phyloP scores from a whole-genome alignment of 2,888 invertebrate genomes.

The Plebejus anna region DNA sequence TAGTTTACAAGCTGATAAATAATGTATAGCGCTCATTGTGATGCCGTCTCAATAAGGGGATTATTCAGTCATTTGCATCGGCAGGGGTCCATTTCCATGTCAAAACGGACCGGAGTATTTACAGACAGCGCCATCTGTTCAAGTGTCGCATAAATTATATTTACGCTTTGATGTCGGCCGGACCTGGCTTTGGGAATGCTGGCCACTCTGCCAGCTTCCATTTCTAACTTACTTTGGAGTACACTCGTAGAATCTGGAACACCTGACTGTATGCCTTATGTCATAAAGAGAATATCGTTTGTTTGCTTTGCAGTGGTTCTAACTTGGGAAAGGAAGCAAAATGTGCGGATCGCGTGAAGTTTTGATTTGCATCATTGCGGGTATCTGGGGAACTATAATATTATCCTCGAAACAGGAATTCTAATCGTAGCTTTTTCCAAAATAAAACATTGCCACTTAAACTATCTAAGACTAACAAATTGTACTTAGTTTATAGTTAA shows the following conservation, averaged over 20 bases:
- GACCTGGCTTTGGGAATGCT: conserved; percentile 2
- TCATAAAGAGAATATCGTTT: neutral
- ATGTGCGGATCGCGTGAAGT: neutral
- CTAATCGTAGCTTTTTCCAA: too few species aligned
- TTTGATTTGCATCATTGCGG: too few species aligned
- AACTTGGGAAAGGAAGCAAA: too few species aligned
- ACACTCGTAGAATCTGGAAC: neutral
- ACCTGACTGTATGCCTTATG: neutral
- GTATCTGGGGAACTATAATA: too few species aligned
- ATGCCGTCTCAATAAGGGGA: conserved; percentile 63
- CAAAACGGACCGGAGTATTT: conserved; percentile 48
- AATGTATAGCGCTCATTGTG: conserved; percentile 45
- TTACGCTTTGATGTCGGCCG: conserved; percentile 21
- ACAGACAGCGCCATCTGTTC: conserved; percentile 36
- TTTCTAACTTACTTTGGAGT: neutral
- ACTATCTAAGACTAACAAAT: too few species aligned
- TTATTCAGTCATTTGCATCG: conserved; percentile 70
- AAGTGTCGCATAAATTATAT: conserved; percentile 37
- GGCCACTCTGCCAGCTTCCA: neutral
- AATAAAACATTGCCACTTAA: too few species aligned
- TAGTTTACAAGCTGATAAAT: conserved; percentile 29
- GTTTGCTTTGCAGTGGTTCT: neutral
- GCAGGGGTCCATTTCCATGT: conserved; percentile 60
- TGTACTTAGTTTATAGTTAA: too few species aligned
- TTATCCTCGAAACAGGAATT: too few species aligned